These are phyloP conservation scores for Cylloceria caligata DNA, from an alignment of 2,888 invertebrate species.

Conservation along the genomic window DNA sequence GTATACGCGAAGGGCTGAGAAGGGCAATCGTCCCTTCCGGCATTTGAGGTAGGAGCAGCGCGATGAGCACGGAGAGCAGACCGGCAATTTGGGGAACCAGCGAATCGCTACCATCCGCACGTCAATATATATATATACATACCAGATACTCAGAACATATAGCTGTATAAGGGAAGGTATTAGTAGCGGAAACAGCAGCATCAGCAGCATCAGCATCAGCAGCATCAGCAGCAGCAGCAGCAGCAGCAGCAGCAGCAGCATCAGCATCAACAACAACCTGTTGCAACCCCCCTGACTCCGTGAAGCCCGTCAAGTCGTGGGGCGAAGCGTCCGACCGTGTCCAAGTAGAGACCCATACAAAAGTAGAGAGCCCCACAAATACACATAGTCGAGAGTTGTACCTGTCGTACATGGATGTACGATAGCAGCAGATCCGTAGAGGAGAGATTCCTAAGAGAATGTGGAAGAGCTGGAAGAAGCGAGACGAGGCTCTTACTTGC, in stretches of 20 bases:
- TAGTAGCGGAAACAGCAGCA: conserved; percentile 66
- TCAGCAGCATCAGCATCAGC: no score
- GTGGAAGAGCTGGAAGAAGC: conserved; percentile 5
- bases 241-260: conserved; percentile 66
- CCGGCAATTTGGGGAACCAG: conserved; percentile 55
- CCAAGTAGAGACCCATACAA: conserved; percentile 50
- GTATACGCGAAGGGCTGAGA: conserved; percentile 38
- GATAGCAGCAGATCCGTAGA: neutral
- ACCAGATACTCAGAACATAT: neutral
- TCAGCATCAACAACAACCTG: conserved; percentile 76
- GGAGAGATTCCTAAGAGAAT: conserved; percentile 30
- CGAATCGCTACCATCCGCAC: conserved; percentile 31
- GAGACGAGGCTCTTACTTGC: neutral
- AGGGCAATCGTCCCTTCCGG: conserved; percentile 64
- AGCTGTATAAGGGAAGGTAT: conserved; percentile 33
- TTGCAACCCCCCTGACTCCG: conserved; percentile 77
- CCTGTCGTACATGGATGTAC: neutral
- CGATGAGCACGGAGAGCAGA: neutral
- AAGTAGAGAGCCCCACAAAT: neutral
- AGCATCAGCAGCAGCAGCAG: conserved; percentile 64
- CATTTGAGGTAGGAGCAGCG: conserved; percentile 39
- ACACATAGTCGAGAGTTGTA: neutral
- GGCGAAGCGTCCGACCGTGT: conserved; percentile 64
- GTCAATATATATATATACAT: conserved; percentile 21
- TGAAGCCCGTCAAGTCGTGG: conserved; percentile 57